phyloP scores from a whole-genome alignment of 2,113 vertebrate species.

The Larimichthys polyactis region DNA sequence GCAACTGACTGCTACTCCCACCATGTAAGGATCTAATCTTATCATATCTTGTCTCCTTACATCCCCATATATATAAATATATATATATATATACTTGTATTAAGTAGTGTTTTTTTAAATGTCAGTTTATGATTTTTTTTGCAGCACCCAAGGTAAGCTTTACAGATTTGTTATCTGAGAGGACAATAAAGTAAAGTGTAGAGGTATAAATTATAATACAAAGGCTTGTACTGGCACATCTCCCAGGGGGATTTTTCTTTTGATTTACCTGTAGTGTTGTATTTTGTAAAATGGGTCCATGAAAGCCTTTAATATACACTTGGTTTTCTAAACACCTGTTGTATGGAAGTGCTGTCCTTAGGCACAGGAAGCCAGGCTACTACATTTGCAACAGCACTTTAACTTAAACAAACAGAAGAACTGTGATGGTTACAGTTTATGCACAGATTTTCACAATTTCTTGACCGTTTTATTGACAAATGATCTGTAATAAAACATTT shows the following conservation, averaged over 20 bases:
- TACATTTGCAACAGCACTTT: neutral
- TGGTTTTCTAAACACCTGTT: slow-evolving; percentile 20
- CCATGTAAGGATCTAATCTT: too few species aligned
- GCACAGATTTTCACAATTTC: neutral
- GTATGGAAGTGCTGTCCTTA: neutral
- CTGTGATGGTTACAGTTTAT: neutral
- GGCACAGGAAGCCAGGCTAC: slow-evolving; percentile 7
- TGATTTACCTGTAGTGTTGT: slow-evolving; percentile 11
- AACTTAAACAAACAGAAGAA: neutral
- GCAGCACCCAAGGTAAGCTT: neutral
- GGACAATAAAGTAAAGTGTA: neutral
- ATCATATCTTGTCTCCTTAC: too few species aligned
- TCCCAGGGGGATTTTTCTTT: slow-evolving; percentile 9
- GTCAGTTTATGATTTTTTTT: neutral
- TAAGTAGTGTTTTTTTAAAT: neutral
- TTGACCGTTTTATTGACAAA: slow-evolving; percentile 3
- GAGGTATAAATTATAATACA: neutral
- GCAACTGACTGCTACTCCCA: too few species aligned
- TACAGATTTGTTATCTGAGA: neutral
- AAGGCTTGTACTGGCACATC: neutral
- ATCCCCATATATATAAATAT: neutral
- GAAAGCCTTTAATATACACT: slow-evolving; percentile 37
- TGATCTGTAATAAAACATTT: neutral
- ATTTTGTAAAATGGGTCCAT: slow-evolving; percentile 12
- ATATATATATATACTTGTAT: neutral